Evolutionary conservation across 2,888 invertebrate species (phyloP).

Genomic region (Zele albiditarsus): DNA sequence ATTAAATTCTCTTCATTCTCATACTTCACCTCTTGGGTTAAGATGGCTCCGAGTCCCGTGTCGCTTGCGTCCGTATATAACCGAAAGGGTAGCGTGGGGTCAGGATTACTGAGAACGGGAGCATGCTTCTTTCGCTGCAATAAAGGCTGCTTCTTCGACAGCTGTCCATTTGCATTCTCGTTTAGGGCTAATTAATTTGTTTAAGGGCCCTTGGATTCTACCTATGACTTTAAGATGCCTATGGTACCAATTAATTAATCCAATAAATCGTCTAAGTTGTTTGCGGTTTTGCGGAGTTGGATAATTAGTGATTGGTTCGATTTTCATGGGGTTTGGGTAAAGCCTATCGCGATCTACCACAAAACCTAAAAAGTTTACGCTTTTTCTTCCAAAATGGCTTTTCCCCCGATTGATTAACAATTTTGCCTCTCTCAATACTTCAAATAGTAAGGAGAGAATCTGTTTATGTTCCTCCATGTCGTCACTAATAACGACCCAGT

Average conservation of each 20-base stretch:
- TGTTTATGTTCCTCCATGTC: conserved; percentile 42
- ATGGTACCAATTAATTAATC: conserved; percentile 39
- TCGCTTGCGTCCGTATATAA: conserved; percentile 47
- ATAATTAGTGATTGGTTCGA: conserved; percentile 43
- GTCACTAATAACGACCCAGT: conserved; percentile 43
- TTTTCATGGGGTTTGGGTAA: conserved; percentile 44
- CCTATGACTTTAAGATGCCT: conserved; percentile 24
- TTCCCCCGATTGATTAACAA: conserved; percentile 45
- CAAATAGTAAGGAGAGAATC: conserved; percentile 37
- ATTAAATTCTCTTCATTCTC: conserved; percentile 39
- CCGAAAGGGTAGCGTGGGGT: conserved; percentile 39
- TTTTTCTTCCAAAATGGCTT: conserved; percentile 45
- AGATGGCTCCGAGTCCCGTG: conserved; percentile 45
- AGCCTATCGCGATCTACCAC: conserved; percentile 44
- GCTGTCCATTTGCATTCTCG: conserved; percentile 41
- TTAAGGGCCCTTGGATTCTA: conserved; percentile 30
- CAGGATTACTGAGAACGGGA: conserved; percentile 35
- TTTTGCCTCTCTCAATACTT: conserved; percentile 40
- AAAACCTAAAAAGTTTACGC: conserved; percentile 46
- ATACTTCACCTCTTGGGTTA: conserved; percentile 38
- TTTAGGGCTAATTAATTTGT: conserved; percentile 29
- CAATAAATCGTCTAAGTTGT: conserved; percentile 33
- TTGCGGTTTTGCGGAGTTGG: conserved; percentile 39
- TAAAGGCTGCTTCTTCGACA: conserved; percentile 39
- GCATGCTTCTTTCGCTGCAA: conserved; percentile 17